phyloP scores from a whole-genome alignment of 92 coral and sea anemone genomes.

The Zoanthus sansibaricus region DNA sequence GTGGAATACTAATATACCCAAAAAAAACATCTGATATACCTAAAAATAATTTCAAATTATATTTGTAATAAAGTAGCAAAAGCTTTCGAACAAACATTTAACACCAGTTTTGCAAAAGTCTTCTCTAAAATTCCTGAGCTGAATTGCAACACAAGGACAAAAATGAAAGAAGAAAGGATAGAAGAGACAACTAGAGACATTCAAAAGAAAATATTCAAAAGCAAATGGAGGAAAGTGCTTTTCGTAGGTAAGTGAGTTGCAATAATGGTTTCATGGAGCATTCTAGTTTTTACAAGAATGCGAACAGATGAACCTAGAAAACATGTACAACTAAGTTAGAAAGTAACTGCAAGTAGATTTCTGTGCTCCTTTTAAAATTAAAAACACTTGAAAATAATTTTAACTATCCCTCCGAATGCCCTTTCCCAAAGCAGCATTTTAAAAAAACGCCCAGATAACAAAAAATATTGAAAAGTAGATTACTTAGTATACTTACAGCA shows the following conservation, averaged over 20 bases:
- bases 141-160: constrained; percentile 48
- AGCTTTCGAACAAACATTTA: constrained; percentile 27
- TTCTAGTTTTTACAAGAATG: not conserved
- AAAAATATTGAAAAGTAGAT: not conserved
- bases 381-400: too few species aligned
- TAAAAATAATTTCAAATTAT: too few species aligned
- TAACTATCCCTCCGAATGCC: too few species aligned
- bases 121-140: constrained; percentile 45
- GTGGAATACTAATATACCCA: too few species aligned
- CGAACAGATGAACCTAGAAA: not conserved
- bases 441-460: too few species aligned
- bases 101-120: constrained; percentile 48
- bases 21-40: too few species aligned
- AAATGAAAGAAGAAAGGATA: constrained; percentile 37
- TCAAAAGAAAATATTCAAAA: constrained; percentile 57
- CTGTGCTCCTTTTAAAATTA: too few species aligned
- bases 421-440: too few species aligned
- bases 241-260: constrained; percentile 48
- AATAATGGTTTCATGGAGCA: not conserved
- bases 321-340: too few species aligned
- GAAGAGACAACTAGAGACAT: constrained; percentile 30
- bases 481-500: not conserved
- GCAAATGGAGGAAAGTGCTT: constrained; percentile 60
- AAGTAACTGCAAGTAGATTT: too few species aligned
- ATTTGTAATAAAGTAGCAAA: constrained; percentile 45